Evolutionary conservation across 1,140 invertebrate species (phyloP), one percentile per base, ranked within the genome.

Genomic region (Uloborus diversus): DNA sequence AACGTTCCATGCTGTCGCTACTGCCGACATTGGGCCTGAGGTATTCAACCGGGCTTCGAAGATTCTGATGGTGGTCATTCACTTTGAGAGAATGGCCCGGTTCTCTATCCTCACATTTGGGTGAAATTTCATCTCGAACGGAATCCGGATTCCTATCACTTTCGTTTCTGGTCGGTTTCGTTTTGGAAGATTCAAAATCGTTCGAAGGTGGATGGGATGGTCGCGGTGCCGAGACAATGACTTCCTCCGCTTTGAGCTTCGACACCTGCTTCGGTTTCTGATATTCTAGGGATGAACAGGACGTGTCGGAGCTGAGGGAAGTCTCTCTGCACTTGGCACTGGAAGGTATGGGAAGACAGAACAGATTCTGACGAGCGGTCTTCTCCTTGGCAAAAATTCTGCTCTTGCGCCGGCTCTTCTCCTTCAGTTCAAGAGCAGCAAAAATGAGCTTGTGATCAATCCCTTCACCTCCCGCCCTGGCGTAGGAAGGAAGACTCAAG

Each of bases 261-360:
- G 49, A 3, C 2, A 17, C 5, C 14, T 51, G 32, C 23, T 75
- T 69, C 14, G 73, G 65, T 57, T 73, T 78, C n/a, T 73, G 73
- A 47, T 73, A 82, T 51, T 82, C 81, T 4, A 82, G 35, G 1
- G 81, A 82, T 1, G 81, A 82, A 35, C 81, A 82, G 13, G 81
- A 82, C 0, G 81, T 82, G 33, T 82, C 81, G 2, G 81, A 82
- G 30, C 71, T 82, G 20, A 79, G 49, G 1, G 69, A 75, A 7
- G 61, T 75, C 28, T 81, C 79, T 23, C 66, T 51, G 47, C 66
- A 71, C 53, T 57, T 80, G 23, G 47, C 32, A 1, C 30, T n/a
- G 0, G 53, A 42, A 13, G 76, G 59, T 9, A 79, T 42, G 59
- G 71, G 71, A 17, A 76, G 47, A 42, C 76, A 79, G 20, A 79